These are phyloP conservation scores for Chesias legatella DNA, from an alignment of 2,888 invertebrate genomes.

Conservation along the genomic window DNA sequence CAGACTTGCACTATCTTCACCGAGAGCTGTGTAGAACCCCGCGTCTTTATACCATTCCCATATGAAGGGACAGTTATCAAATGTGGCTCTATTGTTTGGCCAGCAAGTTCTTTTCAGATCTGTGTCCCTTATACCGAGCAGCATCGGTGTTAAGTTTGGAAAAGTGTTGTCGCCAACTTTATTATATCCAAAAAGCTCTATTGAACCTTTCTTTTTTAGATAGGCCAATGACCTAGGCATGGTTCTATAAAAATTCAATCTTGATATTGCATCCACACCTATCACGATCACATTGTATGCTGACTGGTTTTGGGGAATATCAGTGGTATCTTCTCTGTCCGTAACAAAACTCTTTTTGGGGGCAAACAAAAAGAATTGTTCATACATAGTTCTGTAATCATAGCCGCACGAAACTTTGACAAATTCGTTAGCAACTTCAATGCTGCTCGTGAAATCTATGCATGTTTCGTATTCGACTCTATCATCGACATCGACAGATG, in stretches of 20 bases:
- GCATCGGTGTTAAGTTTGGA: constrained; percentile 91
- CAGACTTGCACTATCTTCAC: constrained; percentile 90
- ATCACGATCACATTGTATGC: constrained; percentile 86
- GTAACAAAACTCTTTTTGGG: constrained; percentile 56
- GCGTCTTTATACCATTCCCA: constrained; percentile 89
- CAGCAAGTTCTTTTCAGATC: constrained; percentile 85
- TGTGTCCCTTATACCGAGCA: constrained; percentile 85
- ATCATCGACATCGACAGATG: constrained; percentile 66
- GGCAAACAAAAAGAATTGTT: constrained; percentile 85
- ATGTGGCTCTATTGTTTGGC: constrained; percentile 77
- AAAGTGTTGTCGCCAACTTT: constrained; percentile 97
- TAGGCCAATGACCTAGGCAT: constrained; percentile 86
- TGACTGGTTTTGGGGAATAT: constrained; percentile 38
- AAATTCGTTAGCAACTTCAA: constrained; percentile 82
- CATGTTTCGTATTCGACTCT: constrained; percentile 75
- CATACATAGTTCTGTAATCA: constrained; percentile 74
- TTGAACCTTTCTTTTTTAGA: constrained; percentile 82
- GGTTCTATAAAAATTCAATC: constrained; percentile 91
- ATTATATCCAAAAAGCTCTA: constrained; percentile 93
- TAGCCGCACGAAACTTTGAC: constrained; percentile 83
- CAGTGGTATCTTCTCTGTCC: constrained; percentile 34
- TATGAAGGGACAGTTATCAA: constrained; percentile 90
- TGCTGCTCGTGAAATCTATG: constrained; percentile 61
- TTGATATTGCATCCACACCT: constrained; percentile 92
- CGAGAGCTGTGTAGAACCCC: constrained; percentile 89